A percentile compares a stretch with the other conserved stretches of the same genome.
phyloP scores from a whole-genome alignment of 2,113 vertebrate genomes.

The Notiomystis cincta region DNA sequence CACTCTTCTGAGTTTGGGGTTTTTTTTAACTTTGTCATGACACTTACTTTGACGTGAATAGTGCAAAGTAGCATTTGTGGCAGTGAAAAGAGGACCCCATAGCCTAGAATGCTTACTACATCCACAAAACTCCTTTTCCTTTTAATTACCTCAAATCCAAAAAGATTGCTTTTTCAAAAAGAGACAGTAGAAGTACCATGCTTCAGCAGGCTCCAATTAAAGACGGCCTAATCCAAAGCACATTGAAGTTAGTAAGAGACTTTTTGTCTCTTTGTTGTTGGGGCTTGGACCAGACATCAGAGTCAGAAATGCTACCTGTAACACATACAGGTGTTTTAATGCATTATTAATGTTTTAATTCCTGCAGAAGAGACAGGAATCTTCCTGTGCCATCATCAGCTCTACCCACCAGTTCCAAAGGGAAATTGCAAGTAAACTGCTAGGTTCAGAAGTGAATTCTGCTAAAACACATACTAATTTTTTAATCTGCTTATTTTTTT shows the following conservation, averaged over 20 bases:
- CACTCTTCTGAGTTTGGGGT: neutral
- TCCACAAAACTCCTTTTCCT: neutral
- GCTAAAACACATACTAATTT: neutral
- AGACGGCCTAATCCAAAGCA: neutral
- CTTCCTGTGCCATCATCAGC: neutral
- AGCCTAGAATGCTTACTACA: neutral
- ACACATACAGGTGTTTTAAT: neutral
- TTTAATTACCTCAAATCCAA: neutral
- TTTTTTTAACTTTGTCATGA: neutral
- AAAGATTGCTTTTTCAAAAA: neutral
- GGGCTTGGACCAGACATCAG: neutral
- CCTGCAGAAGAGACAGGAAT: neutral
- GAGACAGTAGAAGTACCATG: conserved; percentile 1
- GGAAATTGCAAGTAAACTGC: neutral
- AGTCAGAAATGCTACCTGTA: neutral
- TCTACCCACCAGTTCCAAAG: neutral
- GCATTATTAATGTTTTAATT: neutral
- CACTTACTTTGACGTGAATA: neutral
- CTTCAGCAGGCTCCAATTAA: conserved; percentile 44
- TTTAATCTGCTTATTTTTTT: neutral
- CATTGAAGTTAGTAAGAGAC: neutral
- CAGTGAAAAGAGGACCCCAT: neutral
- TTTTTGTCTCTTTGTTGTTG: neutral
- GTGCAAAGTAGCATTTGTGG: neutral
- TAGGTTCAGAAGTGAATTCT: neutral